Conservation (phyloP, 2,797 vertebrate genomes). For the Taenioides sp. region DNA sequence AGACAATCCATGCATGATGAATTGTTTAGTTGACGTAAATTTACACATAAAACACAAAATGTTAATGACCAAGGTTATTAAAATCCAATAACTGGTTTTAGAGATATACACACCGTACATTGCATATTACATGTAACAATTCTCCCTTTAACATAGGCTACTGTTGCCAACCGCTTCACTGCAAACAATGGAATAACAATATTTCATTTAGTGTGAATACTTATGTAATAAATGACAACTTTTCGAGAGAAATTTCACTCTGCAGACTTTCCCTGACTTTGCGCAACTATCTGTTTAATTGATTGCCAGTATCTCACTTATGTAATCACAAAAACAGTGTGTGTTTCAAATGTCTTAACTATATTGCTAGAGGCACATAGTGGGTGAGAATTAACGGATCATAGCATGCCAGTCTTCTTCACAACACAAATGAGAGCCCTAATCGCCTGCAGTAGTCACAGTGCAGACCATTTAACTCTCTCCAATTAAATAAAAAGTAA, state of each 20-base stretch:
- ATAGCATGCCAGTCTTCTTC: slow-evolving; percentile 26
- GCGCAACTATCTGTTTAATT: slow-evolving; percentile 24
- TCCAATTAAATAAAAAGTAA: slow-evolving; percentile 6
- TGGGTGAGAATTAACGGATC: slow-evolving; percentile 20
- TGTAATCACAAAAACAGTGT: slow-evolving; percentile 34
- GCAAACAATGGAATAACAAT: slow-evolving; percentile 9
- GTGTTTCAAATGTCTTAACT: slow-evolving; percentile 23
- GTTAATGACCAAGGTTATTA: not conserved
- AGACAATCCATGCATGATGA: not conserved
- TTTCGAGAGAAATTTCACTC: slow-evolving; percentile 10
- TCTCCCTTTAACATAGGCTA: slow-evolving; percentile 31
- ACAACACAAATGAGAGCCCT: slow-evolving; percentile 27
- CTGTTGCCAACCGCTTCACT: slow-evolving; percentile 15
- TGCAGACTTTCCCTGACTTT: not conserved
- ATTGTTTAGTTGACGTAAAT: not conserved
- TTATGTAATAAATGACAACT: slow-evolving; percentile 27
- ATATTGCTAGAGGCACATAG: slow-evolving; percentile 27
- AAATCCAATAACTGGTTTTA: not conserved
- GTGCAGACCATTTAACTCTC: slow-evolving; percentile 3
- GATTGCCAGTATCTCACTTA: slow-evolving; percentile 31
- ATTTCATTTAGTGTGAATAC: slow-evolving; percentile 22
- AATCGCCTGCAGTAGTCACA: slow-evolving; percentile 20
- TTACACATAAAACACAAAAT: not conserved
- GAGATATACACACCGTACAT: slow-evolving; percentile 17
- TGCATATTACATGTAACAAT: slow-evolving; percentile 22